Evolutionary conservation across 2,888 invertebrate species (phyloP), one percentile per base, ranked within the genome.

Genomic region (Tupiocoris notatus): DNA sequence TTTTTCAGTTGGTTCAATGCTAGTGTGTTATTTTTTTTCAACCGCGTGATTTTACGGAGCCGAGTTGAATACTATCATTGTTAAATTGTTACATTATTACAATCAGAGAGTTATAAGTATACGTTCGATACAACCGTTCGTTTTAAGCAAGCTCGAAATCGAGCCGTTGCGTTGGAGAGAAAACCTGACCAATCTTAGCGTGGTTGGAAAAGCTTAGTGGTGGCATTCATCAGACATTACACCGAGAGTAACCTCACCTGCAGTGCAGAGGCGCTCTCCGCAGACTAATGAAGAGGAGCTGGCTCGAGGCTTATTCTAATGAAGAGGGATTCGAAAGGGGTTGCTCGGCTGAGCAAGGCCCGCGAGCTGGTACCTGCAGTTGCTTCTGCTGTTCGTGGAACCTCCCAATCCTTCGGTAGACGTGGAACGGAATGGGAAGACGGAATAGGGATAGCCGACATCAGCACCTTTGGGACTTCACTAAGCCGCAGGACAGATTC

Each of bases 271-370:
- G 6, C 12, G 39, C 39, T 39, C 39, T 12, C 64, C 64, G 64
- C 64, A 25, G 64, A 64, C 64, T 64, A 64, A 64, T 64, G 64
- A 64, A 64, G 64, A 64, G 64, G 24, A 25, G 64, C 64, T 39
- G 39, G 39, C 39, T 39, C 39, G 39, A 39, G 39, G 39, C 64
- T 25, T 64, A 64, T 64, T 64, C 64, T 64, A 64, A 64, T 64
- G 64, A 64, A 64, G 64, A 64, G 25, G 64, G 64, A 64, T 64
- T 64, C 24, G 64, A 25, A 64, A 64, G 24, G 64, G 63, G 64
- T 6, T 18, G 39, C 39, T 39, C 39, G 39, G 39, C 39, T 39
- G 6, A 39, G 39, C 39, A 39, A 12, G 6, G 39, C 3, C 6
- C 39, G 39, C 3, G 39, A 12, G 6, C 39, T 7, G 6, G 3